Evolutionary conservation across 2,113 vertebrate species (phyloP).

Genomic region (Porphyrio hochstetteri): DNA sequence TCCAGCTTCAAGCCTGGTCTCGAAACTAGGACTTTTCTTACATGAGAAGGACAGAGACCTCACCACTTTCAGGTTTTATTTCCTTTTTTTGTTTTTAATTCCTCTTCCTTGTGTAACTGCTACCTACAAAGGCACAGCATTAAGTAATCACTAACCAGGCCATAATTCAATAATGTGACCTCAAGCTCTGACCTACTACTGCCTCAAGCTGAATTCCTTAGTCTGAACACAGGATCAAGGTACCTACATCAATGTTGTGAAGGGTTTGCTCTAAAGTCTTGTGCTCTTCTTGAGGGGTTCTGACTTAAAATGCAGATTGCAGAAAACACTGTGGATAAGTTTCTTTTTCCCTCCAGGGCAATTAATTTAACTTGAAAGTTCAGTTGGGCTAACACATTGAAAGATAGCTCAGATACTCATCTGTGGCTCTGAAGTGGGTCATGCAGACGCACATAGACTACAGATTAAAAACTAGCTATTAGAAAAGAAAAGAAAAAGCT

Average conservation of each 20-base stretch:
- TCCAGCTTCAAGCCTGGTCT: background rate
- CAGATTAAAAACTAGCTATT: background rate
- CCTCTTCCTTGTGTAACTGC: background rate
- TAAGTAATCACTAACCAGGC: background rate
- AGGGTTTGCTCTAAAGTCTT: background rate
- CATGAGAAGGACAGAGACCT: background rate
- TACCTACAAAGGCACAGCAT: background rate
- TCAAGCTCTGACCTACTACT: background rate
- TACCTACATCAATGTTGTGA: background rate
- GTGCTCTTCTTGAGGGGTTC: background rate
- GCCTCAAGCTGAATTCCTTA: background rate
- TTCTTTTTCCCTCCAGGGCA: background rate
- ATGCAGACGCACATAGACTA: background rate
- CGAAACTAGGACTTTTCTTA: background rate
- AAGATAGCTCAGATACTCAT: background rate
- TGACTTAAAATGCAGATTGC: background rate
- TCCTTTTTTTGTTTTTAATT: background rate
- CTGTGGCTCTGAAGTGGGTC: background rate
- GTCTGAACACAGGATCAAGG: background rate
- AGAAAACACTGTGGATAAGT: background rate
- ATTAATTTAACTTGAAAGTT: background rate
- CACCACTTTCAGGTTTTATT: background rate
- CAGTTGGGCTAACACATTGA: background rate
- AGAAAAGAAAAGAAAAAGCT: rapidly evolving
- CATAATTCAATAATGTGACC: background rate